These are phyloP conservation scores for Engystomops pustulosus DNA, from an alignment of 2,113 vertebrate genomes.

Conservation along the genomic window DNA sequence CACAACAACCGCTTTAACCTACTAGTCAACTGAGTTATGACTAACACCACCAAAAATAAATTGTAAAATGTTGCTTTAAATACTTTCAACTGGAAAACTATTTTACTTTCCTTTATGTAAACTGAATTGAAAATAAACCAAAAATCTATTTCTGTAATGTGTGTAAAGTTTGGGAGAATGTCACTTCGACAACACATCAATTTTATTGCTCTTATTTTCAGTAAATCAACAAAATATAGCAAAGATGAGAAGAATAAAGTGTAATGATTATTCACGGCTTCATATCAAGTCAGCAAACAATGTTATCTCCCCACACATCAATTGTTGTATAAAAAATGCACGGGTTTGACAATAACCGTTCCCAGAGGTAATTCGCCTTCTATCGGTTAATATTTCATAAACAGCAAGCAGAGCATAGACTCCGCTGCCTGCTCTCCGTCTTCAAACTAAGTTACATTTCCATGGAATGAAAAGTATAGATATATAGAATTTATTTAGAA, in stretches of 20 bases:
- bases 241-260: conserved; percentile 16
- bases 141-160: not conserved
- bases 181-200: not conserved
- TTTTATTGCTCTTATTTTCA: not conserved
- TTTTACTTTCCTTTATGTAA: not conserved
- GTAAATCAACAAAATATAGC: not conserved
- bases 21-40: too few relatives aligned
- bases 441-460: not conserved
- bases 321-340: conserved; percentile 13
- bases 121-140: not conserved
- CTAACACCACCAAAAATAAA: too few relatives aligned
- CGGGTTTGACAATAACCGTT: not conserved
- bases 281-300: conserved; percentile 30
- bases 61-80: too few relatives aligned
- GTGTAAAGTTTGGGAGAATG: not conserved
- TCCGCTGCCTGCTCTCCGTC: conserved; percentile 6
- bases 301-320: conserved; percentile 30
- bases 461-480: too few relatives aligned
- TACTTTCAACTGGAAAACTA: not conserved
- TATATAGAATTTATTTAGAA: not conserved
- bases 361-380: conserved; percentile 10
- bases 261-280: not conserved
- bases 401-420: not conserved
- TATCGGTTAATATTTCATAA: conserved; percentile 26
- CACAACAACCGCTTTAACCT: too few relatives aligned